phyloP scores from a whole-genome alignment of 2,113 vertebrate species.

The Clarias magur region DNA sequence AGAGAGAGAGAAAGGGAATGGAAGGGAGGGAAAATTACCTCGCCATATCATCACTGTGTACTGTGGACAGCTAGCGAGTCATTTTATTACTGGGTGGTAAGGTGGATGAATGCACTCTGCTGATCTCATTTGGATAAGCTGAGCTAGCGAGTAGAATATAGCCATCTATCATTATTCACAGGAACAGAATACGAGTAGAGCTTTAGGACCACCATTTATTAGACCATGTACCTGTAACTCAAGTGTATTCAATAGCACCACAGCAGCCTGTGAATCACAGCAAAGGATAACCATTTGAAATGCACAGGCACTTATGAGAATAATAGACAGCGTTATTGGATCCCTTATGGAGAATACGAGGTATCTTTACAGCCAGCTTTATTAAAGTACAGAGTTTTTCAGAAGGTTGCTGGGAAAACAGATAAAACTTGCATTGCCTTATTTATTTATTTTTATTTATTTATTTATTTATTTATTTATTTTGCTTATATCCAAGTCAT shows the following conservation, averaged over 20 bases:
- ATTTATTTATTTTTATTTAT: not conserved
- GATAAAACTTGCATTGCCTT: constrained; percentile 14
- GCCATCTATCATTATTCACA: constrained; percentile 21
- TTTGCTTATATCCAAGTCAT: not conserved
- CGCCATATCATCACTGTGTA: not conserved
- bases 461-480: not conserved
- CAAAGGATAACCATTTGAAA: constrained; percentile 33
- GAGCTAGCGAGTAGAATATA: constrained; percentile 11
- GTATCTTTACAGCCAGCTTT: constrained; percentile 33
- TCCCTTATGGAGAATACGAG: constrained; percentile 8
- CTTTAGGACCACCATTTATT: constrained; percentile 28
- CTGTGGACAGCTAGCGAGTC: not conserved
- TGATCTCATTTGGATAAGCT: constrained; percentile 40
- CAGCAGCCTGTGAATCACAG: constrained; percentile 18
- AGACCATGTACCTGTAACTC: constrained; percentile 20
- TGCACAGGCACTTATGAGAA: not conserved
- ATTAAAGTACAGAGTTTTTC: constrained; percentile 33
- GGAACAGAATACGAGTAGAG: not conserved
- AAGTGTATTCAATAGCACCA: not conserved
- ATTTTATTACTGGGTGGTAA: constrained; percentile 12
- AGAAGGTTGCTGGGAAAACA: constrained; percentile 3
- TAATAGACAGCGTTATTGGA: constrained; percentile 5
- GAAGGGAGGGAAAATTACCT: not conserved
- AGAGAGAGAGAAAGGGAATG: not conserved
- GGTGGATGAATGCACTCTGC: constrained; percentile 26